Base-by-base conservation (phyloP, 2,888 invertebrate species). In the Coelopa pilipes region DNA sequence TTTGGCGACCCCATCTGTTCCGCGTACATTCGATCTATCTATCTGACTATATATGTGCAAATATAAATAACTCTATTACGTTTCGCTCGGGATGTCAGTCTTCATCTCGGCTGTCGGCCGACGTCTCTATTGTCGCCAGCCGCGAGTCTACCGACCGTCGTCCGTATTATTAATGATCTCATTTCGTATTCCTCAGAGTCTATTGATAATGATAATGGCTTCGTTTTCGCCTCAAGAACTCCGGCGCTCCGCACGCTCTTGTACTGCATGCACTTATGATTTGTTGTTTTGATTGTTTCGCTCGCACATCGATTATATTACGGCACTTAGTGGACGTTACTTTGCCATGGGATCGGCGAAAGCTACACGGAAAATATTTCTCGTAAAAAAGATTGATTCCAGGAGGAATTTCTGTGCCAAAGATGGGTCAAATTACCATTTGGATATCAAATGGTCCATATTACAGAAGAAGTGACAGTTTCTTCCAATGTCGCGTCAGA, bases 241-340 rank as follows among this genome's bases (percentile, higher is more conserved):
- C 7, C 4, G 34, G 34, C 4, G 2, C 34, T 3, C 13, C 7
- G 34, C 4, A 7, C 4, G 2, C 34, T 3, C 13, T 47, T 24
- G n/a, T 50, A 11, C 15, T 24, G 49, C 15, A 50, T 66, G 66
- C 66, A 49, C 50, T 19, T 46, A 50, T 65, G 66, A 66, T 50
- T 66, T 66, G 2, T 66, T 66, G 50, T 49, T 34, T 21, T 50
- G 50, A 49, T 66, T 50, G 50, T 49, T 34, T 50, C 21, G 50
- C 66, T 66, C 66, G 66, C 66, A 66, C 45, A 50, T 66, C 50
- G 66, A 66, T 66, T 66, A 66, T 47, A 21, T 50, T 53, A 21
- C 50, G 34, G 34, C 34, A 2, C 7, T 34, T 34, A 34, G 34
- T 34, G 34, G 34, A 34, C 2, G 34, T 34, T 34, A 34, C 34